phyloP scores from a whole-genome alignment of 2,113 vertebrate species.

The Eira barbara region DNA sequence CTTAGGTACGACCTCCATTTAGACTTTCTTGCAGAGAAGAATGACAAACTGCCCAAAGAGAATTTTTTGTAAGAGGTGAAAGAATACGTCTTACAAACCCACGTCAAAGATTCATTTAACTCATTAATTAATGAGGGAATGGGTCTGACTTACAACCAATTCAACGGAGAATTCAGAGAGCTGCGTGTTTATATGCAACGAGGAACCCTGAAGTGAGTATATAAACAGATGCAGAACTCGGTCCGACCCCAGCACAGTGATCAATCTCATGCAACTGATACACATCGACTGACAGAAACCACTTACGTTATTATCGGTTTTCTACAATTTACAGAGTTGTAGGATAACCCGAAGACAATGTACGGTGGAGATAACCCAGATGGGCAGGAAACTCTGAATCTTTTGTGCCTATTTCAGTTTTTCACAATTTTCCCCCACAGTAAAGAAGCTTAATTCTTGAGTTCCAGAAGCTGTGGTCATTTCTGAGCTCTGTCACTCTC shows the following conservation, averaged over 20 bases:
- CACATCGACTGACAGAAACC: background rate
- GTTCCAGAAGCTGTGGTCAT: background rate
- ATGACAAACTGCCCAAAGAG: background rate
- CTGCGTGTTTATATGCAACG: background rate
- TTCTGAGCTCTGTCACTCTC: background rate
- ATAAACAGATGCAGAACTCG: background rate
- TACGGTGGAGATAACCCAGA: background rate
- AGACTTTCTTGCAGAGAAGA: background rate
- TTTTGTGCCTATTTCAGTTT: background rate
- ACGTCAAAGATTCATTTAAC: background rate
- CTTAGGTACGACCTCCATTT: background rate
- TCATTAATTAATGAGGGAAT: background rate
- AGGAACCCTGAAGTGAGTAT: background rate
- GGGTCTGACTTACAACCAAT: background rate
- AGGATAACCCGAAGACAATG: background rate
- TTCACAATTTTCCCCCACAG: background rate
- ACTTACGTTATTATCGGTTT: background rate
- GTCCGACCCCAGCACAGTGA: background rate
- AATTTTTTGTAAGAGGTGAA: background rate
- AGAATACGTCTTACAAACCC: background rate
- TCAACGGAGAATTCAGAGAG: background rate
- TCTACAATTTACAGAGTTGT: background rate
- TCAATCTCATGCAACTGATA: background rate
- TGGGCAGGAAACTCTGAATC: too few species aligned
- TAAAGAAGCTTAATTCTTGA: background rate